Conservation (phyloP, 2,113 vertebrate species). For the Pygoscelis antarcticus region DNA sequence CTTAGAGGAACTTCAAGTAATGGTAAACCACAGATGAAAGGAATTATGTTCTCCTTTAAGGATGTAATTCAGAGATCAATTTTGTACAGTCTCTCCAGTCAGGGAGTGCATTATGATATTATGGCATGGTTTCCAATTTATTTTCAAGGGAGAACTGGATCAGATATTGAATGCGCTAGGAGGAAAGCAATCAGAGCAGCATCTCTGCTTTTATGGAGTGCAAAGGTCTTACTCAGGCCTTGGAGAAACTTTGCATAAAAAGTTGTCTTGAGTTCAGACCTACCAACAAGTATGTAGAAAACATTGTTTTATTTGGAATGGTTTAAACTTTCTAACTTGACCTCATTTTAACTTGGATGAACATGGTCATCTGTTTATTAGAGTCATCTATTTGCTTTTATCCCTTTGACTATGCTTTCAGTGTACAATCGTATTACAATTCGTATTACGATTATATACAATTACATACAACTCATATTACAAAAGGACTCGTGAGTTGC, state of each 20-base stretch:
- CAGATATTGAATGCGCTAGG: neutral
- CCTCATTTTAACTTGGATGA: neutral
- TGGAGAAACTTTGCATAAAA: neutral
- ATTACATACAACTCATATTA: neutral
- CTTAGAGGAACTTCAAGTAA: neutral
- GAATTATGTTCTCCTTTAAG: neutral
- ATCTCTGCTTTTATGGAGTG: accelerated
- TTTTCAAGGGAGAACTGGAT: neutral
- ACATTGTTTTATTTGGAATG: neutral
- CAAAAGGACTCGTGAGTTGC: neutral
- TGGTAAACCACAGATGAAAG: neutral
- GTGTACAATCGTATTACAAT: neutral
- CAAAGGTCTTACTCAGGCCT: neutral
- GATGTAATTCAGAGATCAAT: neutral
- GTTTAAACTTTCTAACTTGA: neutral
- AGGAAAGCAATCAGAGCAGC: neutral
- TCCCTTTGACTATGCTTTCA: neutral
- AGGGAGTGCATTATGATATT: neutral
- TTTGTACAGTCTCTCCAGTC: neutral
- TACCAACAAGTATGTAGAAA: neutral
- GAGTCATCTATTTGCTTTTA: neutral
- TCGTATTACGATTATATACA: neutral
- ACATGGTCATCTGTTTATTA: neutral
- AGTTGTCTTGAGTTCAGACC: neutral
- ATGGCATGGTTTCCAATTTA: neutral